Base-by-base conservation (phyloP, 2,113 vertebrate species). In the Xenopus borealis region DNA sequence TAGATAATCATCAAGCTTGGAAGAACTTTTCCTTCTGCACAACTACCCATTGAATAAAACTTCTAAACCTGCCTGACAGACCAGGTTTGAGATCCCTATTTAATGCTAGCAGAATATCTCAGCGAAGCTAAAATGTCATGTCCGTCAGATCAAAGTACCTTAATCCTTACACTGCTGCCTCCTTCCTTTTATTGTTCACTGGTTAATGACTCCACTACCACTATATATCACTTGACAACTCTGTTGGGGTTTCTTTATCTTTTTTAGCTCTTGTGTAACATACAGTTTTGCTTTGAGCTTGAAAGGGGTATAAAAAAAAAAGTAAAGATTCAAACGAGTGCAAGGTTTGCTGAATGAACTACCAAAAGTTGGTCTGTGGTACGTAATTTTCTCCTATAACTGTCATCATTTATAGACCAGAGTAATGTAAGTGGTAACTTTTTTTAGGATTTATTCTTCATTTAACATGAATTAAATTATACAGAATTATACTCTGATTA, bases 81-180 rank as follows among this genome's bases (percentile, higher is more conserved):
- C 53, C 23, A 19, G 19, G 69, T 82, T 83, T 81, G 77, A 71
- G 62, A 78, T 82, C 45, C 45, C 59, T 75, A 69, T 62, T 46
- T 73, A 17, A 50, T 78, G 62, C 78, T 18, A 74, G 58, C 0
- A 58, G 78, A 80, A 78, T 74, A 78, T 71, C 14, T 45, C 55
- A 59, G 55, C 69, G 66, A 77, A 76, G 73, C 45, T 68, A 0
- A 0, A 50, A 30, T 75, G 77, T 81, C 77, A 79, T 67, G 78
- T 68, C 65, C 47, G 64, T 52, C 59, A 70, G 72, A 81, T 20
- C 61, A 44, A 81, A 80, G 59, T 0, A 0, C 10, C 55, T 78
- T 64, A 64, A 58, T 61, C 33, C 20, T 1, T 19, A 9, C 0
- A 19, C 40, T 40, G 78, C 45, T 45, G 33, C 14, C 46, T 66